These are phyloP conservation scores for Erpornis zantholeuca DNA, from an alignment of 2,113 vertebrate species.

Conservation along the genomic window DNA sequence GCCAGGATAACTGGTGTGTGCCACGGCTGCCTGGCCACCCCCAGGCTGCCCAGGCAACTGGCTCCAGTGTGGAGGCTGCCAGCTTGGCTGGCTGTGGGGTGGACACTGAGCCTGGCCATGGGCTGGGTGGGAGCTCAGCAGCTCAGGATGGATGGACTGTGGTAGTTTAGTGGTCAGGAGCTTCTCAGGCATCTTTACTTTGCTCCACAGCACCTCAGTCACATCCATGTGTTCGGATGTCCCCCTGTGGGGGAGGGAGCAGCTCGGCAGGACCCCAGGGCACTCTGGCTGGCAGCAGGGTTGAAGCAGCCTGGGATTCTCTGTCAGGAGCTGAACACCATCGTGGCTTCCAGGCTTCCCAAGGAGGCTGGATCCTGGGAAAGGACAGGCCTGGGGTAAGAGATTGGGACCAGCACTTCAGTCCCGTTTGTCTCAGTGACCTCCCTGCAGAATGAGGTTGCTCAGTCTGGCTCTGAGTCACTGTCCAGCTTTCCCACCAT, in stretches of 20 bases:
- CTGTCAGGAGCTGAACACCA: not conserved
- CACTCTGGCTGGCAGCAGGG: not conserved
- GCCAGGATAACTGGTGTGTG: not conserved
- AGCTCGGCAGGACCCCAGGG: not conserved
- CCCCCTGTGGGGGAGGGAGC: not conserved
- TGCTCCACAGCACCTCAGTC: not conserved
- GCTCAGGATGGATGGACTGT: not conserved
- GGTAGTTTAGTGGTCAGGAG: not conserved
- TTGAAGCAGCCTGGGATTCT: not conserved
- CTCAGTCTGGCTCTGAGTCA: accelerated
- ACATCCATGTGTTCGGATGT: not conserved
- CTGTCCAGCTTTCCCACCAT: not conserved
- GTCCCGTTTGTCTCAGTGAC: not conserved
- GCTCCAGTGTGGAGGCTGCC: not conserved
- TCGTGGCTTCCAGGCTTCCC: not conserved
- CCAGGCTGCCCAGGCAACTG: not conserved
- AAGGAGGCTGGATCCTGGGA: not conserved
- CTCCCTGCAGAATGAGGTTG: accelerated
- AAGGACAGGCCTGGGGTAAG: not conserved
- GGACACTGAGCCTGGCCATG: not conserved
- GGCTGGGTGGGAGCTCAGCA: not conserved
- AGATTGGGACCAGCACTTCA: not conserved
- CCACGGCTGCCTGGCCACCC: not conserved
- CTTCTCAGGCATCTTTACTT: not conserved
- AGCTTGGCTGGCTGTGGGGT: not conserved